Evolutionary conservation across 2,113 vertebrate genomes (phyloP), one percentile per base, ranked within the genome.

Genomic region (Elaphurus davidianus): DNA sequence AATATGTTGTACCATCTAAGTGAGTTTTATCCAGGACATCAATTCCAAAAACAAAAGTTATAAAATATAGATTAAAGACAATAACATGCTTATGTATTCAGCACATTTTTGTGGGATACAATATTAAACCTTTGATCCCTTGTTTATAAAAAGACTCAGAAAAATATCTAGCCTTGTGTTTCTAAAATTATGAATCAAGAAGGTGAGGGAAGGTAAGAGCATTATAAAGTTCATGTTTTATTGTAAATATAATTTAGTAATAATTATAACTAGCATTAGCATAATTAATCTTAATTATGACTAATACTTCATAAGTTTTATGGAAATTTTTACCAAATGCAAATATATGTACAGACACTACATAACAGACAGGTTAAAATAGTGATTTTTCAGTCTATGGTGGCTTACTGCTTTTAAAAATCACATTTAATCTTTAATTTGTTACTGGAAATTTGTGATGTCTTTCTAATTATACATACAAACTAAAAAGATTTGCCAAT

Each of bases 21-120:
- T 55, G 30, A 95, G 55, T 74, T 95, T 94, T 89, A 97, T 43
- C 36, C 50, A 95, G 43, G 45, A 36, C 21, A 96, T 79, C 83
- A 93, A 50, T 88, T 91, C 78, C 3, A 82, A 97, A 90, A 91
- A 71, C 16, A 91, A 67, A 27, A 78, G 4, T 2, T 50, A 50
- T 55, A 21, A 87, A 78, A 76, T 40, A 43, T 13, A 55, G 85
- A 57, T 55, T 60, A 95, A 78, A 59, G 45, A 64, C 85, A 71
- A 1, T 27, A 93, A 59, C 21, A 25, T 27, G 7, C 50, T 88
- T 60, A 62, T 36, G 11, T 87, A 50, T 71, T 19, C 62, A 50
- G 6, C 15, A 40, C 16, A 71, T n/a, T 55, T 71, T 87, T 82
- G 12, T 28, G 25, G n/a, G 55, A 27, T 55, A 60, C 83, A 67